Base-by-base conservation (phyloP, 2,113 vertebrate species). In the Alectura lathami region DNA sequence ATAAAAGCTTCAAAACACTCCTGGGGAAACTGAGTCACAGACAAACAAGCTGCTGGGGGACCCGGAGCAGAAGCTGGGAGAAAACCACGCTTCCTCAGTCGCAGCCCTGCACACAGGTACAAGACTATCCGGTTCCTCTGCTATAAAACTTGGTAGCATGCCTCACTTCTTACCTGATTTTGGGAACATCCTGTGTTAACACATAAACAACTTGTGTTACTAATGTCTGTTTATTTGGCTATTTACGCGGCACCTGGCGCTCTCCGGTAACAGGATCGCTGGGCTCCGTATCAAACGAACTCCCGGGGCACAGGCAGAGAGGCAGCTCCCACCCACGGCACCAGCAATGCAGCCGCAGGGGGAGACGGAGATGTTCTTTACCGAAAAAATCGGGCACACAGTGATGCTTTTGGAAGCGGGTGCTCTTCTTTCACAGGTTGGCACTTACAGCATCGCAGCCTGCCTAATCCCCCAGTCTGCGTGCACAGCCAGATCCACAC, bases 101-200 rank as follows among this genome's bases (percentile, higher is more conserved):
- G 0, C 42, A 79, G 89, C 79, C 69, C 17, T 36, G 81, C 53
- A 2, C 1, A 89, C 93, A 70, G 51, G 80, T 94, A 94, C 85
- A 90, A 89, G 95, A 86, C 88, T 93, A 93, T 93, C 90, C 57
- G 45, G 91, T 95, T 97, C 95, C 93, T 93, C 94, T 32, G 86
- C 94, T 93, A 22, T 47, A 91, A 89, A 93, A 88, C 56, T 75
- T 8, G 57, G 84, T 95, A 95, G 63, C 93, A 42, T 72, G 89
- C 88, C 87, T 94, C 93, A 70, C 93, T 94, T 83, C 91, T 91
- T 91, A 83, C 93, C 91, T 90, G 95, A 93, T 91, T 97, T 88
- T 68, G 76, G 93, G 89, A 89, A 91, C 82, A 92, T 96, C 91
- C 91, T 93, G 93, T 92, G 89, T 93, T 88, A 95, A 36, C 85